phyloP scores from a whole-genome alignment of 1,140 invertebrate species.

The Drosophila sechellia region DNA sequence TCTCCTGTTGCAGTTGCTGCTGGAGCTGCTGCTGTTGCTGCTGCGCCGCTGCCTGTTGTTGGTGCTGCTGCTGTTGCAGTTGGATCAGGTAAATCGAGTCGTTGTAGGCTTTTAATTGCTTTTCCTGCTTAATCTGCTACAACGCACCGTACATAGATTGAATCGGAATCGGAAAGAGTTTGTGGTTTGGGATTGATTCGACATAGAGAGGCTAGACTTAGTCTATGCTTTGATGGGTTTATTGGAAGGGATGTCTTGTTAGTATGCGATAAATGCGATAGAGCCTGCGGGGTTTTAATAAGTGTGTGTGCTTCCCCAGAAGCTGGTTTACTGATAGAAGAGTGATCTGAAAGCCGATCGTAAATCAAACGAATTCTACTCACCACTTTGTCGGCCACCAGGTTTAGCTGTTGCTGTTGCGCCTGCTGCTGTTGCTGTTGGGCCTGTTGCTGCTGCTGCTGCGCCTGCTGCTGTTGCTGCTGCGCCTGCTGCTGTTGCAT shows the following conservation, averaged over 20 bases:
- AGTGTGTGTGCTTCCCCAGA: constrained; percentile 27
- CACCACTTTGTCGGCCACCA: constrained; percentile 82
- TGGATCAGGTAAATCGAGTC: constrained; percentile 80
- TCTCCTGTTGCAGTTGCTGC: constrained; percentile 63
- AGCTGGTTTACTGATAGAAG: constrained; percentile 10
- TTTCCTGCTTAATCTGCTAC: constrained; percentile 84
- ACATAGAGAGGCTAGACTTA: constrained; percentile 37
- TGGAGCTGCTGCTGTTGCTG: constrained; percentile 62
- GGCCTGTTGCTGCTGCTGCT: constrained; percentile 62
- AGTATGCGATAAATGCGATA: constrained; percentile 46
- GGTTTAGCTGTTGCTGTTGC: constrained; percentile 76
- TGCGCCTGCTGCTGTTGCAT: constrained; percentile 82
- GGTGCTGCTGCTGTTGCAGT: constrained; percentile 72
- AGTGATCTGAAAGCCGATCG: constrained; percentile 23
- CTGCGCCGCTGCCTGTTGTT: constrained; percentile 25
- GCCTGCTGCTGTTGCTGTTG: constrained; percentile 60
- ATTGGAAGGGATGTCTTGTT: constrained; percentile 13
- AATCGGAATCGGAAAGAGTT: constrained; percentile 72
- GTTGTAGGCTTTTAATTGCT: constrained; percentile 81
- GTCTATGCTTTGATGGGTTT: constrained; percentile 35
- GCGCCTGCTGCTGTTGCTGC: constrained; percentile 71
- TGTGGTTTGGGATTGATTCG: constrained; percentile 44
- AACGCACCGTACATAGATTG: constrained; percentile 44
- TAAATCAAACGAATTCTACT: constrained; percentile 40
- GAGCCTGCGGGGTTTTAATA: constrained; percentile 29